Evolutionary conservation across 2,888 invertebrate genomes (phyloP).

Genomic region (Boloria euphrosyne): DNA sequence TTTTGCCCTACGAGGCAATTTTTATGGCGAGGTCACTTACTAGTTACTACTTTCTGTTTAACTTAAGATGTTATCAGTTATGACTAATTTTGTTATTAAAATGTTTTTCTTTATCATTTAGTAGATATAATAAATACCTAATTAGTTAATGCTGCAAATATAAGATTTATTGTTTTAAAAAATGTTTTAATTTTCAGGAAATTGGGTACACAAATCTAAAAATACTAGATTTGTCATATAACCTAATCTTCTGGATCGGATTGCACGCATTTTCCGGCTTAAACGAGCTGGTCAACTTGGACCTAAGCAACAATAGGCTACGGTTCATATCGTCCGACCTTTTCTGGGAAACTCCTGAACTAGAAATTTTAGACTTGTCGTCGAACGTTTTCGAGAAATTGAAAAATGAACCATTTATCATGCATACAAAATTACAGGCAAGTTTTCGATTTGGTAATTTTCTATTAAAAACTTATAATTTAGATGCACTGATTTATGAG

Average conservation of each 20-base stretch:
- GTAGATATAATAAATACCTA: too few relatives aligned
- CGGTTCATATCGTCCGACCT: slow-evolving; percentile 80
- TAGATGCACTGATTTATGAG: too few relatives aligned
- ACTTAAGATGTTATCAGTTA: too few relatives aligned
- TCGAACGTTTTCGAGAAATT: slow-evolving; percentile 84
- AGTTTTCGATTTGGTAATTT: background rate
- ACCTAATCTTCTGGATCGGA: slow-evolving; percentile 84
- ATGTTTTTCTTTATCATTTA: too few relatives aligned
- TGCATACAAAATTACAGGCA: slow-evolving; percentile 79
- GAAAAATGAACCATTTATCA: slow-evolving; percentile 80
- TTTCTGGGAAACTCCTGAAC: slow-evolving; percentile 79
- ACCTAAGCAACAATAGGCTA: slow-evolving; percentile 84
- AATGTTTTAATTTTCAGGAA: slow-evolving; percentile 61
- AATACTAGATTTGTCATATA: slow-evolving; percentile 81
- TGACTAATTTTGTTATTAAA: too few relatives aligned
- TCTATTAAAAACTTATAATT: background rate
- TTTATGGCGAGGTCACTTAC: too few relatives aligned
- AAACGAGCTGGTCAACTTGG: slow-evolving; percentile 74
- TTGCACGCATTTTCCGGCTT: slow-evolving; percentile 83
- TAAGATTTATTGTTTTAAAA: background rate
- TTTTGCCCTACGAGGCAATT: too few relatives aligned
- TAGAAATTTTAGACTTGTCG: slow-evolving; percentile 82
- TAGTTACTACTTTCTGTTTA: too few relatives aligned
- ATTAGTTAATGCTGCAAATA: background rate
- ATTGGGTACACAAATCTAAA: slow-evolving; percentile 72